Conservation (phyloP, 1,140 invertebrate genomes). For the Metopolophium dirhodum region DNA sequence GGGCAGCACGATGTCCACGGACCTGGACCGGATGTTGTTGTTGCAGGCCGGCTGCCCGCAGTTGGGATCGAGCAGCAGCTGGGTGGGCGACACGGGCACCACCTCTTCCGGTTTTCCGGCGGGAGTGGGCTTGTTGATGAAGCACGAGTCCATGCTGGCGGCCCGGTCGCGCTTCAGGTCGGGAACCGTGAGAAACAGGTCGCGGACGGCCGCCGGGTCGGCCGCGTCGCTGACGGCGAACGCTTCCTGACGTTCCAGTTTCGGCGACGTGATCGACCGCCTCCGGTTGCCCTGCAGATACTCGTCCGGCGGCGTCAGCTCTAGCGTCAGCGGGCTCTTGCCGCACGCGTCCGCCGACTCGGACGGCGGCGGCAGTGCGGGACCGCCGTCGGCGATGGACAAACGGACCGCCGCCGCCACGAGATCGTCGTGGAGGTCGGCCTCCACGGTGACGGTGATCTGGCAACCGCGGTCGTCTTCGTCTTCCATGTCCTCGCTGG, state of each 20-base stretch:
- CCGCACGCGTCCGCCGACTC: conserved; percentile 57
- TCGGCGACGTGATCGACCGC: conserved; percentile 65
- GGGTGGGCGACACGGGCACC: conserved; percentile 71
- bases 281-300: conserved; percentile 62
- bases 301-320: conserved; percentile 58
- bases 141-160: conserved; percentile 83
- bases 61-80: conserved; percentile 63
- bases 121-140: conserved; percentile 74
- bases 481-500: conserved; percentile 49
- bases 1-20: conserved; percentile 88
- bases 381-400: neutral
- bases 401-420: conserved; percentile 5
- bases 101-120: conserved; percentile 72
- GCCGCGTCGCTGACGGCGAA: conserved; percentile 68
- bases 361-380: conserved; percentile 60
- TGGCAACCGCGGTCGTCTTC: conserved; percentile 34
- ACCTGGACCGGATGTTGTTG: conserved; percentile 78
- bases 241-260: conserved; percentile 79
- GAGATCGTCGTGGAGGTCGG: neutral
- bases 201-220: conserved; percentile 66
- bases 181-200: conserved; percentile 82
- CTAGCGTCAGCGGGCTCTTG: conserved; percentile 50
- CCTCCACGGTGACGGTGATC: conserved; percentile 40
- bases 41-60: conserved; percentile 63
- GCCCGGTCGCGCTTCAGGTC: conserved; percentile 81